phyloP scores from a whole-genome alignment of 53 echinoderm and acorn worm genomes.

The Henricia sp. region DNA sequence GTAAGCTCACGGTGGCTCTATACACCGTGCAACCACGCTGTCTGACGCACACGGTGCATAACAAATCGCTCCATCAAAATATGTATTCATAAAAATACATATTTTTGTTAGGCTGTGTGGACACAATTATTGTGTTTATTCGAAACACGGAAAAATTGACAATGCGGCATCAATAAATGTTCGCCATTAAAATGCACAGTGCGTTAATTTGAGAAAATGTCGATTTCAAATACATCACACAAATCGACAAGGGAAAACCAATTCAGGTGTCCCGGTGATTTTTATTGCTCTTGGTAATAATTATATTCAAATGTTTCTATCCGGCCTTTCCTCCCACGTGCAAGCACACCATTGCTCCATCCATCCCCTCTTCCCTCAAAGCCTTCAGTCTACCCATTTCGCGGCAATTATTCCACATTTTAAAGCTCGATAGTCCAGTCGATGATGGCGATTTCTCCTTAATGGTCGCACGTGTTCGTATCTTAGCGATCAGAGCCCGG shows the following conservation, averaged over 20 bases:
- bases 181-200: neutral
- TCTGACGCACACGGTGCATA: slow-evolving; percentile 22
- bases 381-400: neutral
- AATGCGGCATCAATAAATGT: slow-evolving; percentile 13
- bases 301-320: slow-evolving; percentile 19
- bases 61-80: neutral
- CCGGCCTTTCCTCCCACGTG: slow-evolving; percentile 22
- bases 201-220: slow-evolving; percentile 16
- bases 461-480: slow-evolving; percentile 53
- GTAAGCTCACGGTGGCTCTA: neutral
- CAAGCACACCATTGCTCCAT: neutral
- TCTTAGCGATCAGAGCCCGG: slow-evolving; percentile 20
- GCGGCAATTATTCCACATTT: slow-evolving; percentile 27
- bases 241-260: neutral
- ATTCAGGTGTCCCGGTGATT: neutral
- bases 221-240: neutral
- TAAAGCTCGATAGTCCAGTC: no score
- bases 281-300: neutral
- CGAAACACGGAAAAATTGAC: slow-evolving; percentile 13
- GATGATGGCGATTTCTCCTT: neutral
- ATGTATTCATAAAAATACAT: slow-evolving; percentile 6
- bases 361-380: neutral
- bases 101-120: neutral
- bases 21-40: no score
- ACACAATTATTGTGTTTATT: slow-evolving; percentile 4